phyloP scores from a whole-genome alignment of 2,797 vertebrate genomes.

The Craterocephalus amniculus region DNA sequence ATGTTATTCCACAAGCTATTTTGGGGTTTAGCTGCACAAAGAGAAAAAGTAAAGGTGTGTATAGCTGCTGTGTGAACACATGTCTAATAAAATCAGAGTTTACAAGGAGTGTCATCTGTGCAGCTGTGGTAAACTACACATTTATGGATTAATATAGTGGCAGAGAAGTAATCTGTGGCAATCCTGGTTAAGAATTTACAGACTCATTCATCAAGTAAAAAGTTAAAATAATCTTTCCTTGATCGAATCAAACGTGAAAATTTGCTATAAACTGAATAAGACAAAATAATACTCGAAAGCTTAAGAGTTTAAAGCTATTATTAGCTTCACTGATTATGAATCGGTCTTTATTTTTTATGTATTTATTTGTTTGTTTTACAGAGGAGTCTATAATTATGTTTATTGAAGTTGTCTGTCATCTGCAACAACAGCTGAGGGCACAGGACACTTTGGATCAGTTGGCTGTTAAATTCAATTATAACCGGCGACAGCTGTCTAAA shows the following conservation, averaged over 20 bases:
- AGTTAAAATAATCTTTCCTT: background rate
- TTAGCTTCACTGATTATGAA: background rate
- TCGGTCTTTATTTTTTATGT: background rate
- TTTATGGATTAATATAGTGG: background rate
- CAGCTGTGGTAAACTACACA: background rate
- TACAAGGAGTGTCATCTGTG: too few species aligned
- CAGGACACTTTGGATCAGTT: slow-evolving; percentile 12
- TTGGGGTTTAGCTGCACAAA: too few species aligned
- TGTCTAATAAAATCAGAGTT: too few species aligned
- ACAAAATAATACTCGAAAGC: too few species aligned
- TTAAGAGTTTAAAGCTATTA: background rate
- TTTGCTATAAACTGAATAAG: too few species aligned
- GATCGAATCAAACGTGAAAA: background rate
- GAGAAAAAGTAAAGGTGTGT: too few species aligned
- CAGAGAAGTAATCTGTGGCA: background rate
- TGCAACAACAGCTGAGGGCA: slow-evolving; percentile 17
- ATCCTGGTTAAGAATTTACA: background rate
- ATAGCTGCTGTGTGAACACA: too few species aligned
- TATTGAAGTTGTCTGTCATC: background rate
- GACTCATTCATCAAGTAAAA: background rate
- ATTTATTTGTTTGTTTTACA: background rate
- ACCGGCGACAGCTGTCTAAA: slow-evolving; percentile 12
- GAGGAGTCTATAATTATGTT: background rate
- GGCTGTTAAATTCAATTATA: slow-evolving; percentile 19
- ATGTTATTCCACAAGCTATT: too few species aligned